phyloP scores from a whole-genome alignment of 1,140 invertebrate species.

The Lutraria rhynchaena region DNA sequence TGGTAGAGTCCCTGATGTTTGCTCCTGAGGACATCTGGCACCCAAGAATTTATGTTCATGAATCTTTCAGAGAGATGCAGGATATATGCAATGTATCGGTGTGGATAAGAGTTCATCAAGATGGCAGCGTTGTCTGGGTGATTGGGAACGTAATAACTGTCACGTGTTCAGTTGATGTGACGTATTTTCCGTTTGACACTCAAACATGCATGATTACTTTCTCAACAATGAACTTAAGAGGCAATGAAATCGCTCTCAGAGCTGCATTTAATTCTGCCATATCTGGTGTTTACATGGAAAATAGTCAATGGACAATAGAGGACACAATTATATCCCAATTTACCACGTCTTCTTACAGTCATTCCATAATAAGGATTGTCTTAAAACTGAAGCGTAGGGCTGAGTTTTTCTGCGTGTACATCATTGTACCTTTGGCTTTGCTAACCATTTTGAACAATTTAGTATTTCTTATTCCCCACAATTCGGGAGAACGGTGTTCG shows the following conservation, averaged over 20 bases:
- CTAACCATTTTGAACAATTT: constrained; percentile 84
- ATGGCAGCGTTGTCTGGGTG: constrained; percentile 13
- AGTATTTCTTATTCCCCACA: constrained; percentile 85
- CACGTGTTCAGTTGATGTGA: constrained; percentile 35
- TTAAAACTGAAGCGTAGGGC: constrained; percentile 18
- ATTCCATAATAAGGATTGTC: too few species aligned
- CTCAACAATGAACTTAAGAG: not conserved
- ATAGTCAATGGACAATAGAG: constrained; percentile 11
- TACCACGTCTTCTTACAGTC: too few species aligned
- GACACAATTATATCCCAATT: too few species aligned
- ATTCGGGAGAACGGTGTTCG: constrained; percentile 84
- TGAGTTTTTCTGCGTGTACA: constrained; percentile 83
- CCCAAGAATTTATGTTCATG: constrained; percentile 1
- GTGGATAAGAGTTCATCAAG: not conserved
- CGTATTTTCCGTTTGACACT: constrained; percentile 48
- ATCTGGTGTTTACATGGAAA: not conserved
- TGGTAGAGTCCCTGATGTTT: constrained; percentile 17
- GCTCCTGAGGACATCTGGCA: constrained; percentile 25
- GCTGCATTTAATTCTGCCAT: not conserved
- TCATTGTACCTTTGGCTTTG: constrained; percentile 85
- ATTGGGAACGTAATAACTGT: not conserved
- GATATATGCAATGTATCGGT: constrained; percentile 2
- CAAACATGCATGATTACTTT: constrained; percentile 22
- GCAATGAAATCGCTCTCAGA: not conserved
- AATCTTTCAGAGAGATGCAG: constrained; percentile 11